Conservation (phyloP, 2,888 invertebrate species). For the Phlogophora meticulosa region DNA sequence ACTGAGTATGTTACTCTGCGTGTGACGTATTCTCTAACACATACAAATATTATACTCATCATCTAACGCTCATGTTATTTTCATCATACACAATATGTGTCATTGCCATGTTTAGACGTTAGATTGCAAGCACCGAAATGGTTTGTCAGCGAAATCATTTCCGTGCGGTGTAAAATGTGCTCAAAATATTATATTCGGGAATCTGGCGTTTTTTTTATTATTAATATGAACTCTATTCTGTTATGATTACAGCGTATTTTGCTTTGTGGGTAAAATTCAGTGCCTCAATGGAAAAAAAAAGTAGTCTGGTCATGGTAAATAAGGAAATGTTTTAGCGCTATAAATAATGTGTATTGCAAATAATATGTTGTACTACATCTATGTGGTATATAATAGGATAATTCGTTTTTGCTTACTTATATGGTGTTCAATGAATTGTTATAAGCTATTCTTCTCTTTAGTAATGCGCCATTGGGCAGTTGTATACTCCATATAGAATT, state of each 20-base stretch:
- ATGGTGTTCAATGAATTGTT: constrained; percentile 56
- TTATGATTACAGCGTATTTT: constrained; percentile 28
- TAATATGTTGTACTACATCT: constrained; percentile 43
- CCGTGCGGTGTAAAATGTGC: constrained; percentile 28
- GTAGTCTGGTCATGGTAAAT: constrained; percentile 66
- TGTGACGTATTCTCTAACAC: constrained; percentile 34
- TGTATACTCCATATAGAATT: constrained; percentile 18
- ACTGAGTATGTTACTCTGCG: constrained; percentile 15
- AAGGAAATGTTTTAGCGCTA: constrained; percentile 65
- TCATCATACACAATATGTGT: constrained; percentile 43
- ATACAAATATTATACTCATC: constrained; percentile 32
- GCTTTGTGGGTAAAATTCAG: constrained; percentile 43
- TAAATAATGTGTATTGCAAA: constrained; percentile 60
- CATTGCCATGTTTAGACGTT: constrained; percentile 41
- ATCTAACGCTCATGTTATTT: constrained; percentile 28
- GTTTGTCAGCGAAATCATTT: constrained; percentile 44
- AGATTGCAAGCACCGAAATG: constrained; percentile 39
- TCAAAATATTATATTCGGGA: constrained; percentile 54
- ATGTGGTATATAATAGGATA: constrained; percentile 58
- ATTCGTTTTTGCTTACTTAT: constrained; percentile 47
- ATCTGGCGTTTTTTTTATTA: constrained; percentile 32
- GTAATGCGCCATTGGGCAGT: constrained; percentile 36
- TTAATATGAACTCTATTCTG: constrained; percentile 45
- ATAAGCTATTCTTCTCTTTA: constrained; percentile 38
- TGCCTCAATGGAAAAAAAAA: constrained; percentile 58